phyloP scores from a whole-genome alignment of 2,113 vertebrate genomes.

The Hemiprocne comata region DNA sequence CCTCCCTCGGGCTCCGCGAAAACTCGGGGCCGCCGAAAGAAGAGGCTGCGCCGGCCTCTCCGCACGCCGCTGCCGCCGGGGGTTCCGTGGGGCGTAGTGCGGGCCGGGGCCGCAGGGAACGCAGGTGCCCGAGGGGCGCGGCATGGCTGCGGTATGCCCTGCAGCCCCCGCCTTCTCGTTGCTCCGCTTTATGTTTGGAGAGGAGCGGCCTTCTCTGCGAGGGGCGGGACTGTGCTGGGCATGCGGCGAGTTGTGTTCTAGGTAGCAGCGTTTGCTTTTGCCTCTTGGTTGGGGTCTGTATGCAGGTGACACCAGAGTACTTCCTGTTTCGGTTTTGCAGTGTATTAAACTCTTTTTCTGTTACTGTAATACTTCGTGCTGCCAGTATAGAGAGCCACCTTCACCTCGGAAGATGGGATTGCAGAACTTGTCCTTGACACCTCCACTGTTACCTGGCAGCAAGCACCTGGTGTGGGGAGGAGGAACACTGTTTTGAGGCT shows the following conservation, averaged over 20 bases:
- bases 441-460: rapidly evolving
- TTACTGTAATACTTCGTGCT: rapidly evolving
- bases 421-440: background rate
- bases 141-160: too few relatives aligned
- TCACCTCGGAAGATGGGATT: rapidly evolving
- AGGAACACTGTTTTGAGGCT: rapidly evolving
- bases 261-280: too few relatives aligned
- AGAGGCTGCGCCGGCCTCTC: background rate
- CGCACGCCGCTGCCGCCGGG: background rate
- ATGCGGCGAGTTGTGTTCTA: too few relatives aligned
- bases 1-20: background rate
- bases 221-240: too few relatives aligned
- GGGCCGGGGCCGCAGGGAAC: too few relatives aligned
- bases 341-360: rapidly evolving
- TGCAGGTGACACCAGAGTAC: rapidly evolving
- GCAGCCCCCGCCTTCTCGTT: background rate
- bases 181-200: rapidly evolving
- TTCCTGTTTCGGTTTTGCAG: background rate
- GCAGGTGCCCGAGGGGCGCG: background rate
- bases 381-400: rapidly evolving
- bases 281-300: background rate
- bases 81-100: background rate
- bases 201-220: rapidly evolving
- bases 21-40: too few relatives aligned
- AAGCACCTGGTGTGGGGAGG: background rate